Evolutionary conservation across 2,113 vertebrate genomes (phyloP), one percentile per base, ranked within the genome.

Genomic region (Garra rufa): DNA sequence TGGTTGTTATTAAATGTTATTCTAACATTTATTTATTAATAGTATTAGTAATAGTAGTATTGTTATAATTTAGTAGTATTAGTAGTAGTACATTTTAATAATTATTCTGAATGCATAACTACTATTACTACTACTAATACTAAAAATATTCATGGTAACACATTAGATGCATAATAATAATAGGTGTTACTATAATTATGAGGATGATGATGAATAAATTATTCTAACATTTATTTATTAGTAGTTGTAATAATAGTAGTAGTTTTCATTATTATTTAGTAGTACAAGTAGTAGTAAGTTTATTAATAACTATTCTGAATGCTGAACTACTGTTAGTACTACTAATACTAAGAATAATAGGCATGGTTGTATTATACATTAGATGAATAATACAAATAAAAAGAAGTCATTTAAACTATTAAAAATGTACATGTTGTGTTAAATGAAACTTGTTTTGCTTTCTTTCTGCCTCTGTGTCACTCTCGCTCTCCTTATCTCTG

Each of bases 401-500:
- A 38, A 11, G 17, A n/a, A n/a, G 9, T 69, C 6, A n/a, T 46
- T 73, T 46, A 26, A 74, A 11, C 7, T 73, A 24, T 73, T 1
- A 48, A 19, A 46, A 74, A 44, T 15, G 14, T 9, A 15, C 1
- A 48, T 28, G 14, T 24, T 73, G 3, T 26, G 14, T 13, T 9
- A 24, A 76, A n/a, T 43, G 14, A 59, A 71, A 65, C 3, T 4
- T 3, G 15, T n/a, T 69, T 83, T 19, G 4, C 52, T 57, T 50
- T 2, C 52, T 44, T 46, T 71, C 71, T 65, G 48, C 24, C n/a
- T 55, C 26, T 52, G 34, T 26, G 17, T 70, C 63, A 34, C 65
- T 52, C 41, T 59, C 10, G 8, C 38, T 21, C 44, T 65, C 15
- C 21, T 24, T 67, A 14, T 71, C 46, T 67, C 19, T 91, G 79